Base-by-base conservation (phyloP, 2,113 vertebrate genomes). In the Bagarius yarrelli region DNA sequence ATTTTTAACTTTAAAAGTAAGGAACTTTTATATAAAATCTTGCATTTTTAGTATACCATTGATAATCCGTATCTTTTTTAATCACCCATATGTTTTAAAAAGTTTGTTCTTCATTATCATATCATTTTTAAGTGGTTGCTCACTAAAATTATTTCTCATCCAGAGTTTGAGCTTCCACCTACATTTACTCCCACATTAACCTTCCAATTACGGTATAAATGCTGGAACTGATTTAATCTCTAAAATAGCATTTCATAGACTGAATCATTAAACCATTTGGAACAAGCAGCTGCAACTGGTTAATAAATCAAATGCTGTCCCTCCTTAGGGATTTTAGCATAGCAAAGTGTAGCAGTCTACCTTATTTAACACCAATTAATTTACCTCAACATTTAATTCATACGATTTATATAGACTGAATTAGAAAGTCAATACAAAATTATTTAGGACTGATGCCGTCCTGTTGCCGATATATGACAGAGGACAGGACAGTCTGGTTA, bases 261-360 rank as follows among this genome's bases (percentile, higher is more conserved):
- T 25, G 12, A 71, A 52, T 30, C n/a, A 44, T 55, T 21, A 55
- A 72, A 52, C 27, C 1, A 11, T 55, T 73, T 73, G 27, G 70
- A 52, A 72, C 15, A 32, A 72, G 32, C 70, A 73, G 19, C 70
- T 73, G 70, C 70, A 73, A 73, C 50, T 73, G 27, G 8, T 9
- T 61, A 77, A 63, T 47, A 50, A 63, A 47, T 77, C 18, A 63
- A 23, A 30, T 36, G n/a, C 5, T 32, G 25, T 52, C 59, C 23
- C 12, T 50, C 19, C 16, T 25, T 8, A 8, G 2, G 23, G 2
- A 70, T 56, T 56, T 44, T 21, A 34, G 52, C 19, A 25, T 8
- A 19, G 47, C 16, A 47, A 14, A 52, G 69, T 32, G 55, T 73
- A 21, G 19, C 11, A 73, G 6, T 73, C 50, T 23, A 34, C 70